Evolutionary conservation across 2,113 vertebrate species (phyloP).

Genomic region (Fukomys damarensis): DNA sequence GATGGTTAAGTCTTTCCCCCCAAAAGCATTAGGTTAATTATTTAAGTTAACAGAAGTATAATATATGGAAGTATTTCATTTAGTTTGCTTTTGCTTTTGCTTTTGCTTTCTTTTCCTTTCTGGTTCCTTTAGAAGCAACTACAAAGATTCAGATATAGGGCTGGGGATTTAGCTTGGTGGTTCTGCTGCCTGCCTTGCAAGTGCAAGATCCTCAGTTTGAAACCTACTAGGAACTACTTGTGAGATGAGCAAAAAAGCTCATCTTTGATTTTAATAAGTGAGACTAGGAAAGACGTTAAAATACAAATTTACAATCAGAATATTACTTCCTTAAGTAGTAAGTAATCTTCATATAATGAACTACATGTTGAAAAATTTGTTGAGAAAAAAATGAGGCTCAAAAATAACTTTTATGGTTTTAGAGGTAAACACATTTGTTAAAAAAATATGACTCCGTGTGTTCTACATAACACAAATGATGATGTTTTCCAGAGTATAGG

Average conservation of each 20-base stretch:
- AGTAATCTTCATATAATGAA: background rate
- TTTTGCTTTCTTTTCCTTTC: background rate
- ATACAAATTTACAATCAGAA: slow-evolving; percentile 7
- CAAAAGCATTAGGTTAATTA: background rate
- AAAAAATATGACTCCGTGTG: background rate
- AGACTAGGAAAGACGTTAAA: background rate
- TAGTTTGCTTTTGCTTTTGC: background rate
- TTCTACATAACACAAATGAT: background rate
- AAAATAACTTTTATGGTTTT: background rate
- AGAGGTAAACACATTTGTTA: background rate
- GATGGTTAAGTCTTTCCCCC: background rate
- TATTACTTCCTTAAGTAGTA: slow-evolving; percentile 24
- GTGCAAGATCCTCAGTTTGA: no score
- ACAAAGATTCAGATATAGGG: background rate
- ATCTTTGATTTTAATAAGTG: background rate
- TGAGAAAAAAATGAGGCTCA: background rate
- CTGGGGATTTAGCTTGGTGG: no score
- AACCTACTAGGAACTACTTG: background rate
- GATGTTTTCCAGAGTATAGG: slow-evolving; percentile 1
- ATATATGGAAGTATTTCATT: background rate
- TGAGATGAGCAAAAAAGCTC: slow-evolving; percentile 4
- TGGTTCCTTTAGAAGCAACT: background rate
- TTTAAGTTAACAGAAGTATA: background rate
- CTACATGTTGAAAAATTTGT: slow-evolving; percentile 19
- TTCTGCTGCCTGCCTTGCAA: no score